These are phyloP conservation scores for Polia nebulosa DNA, from an alignment of 2,888 invertebrate species.

Conservation along the genomic window DNA sequence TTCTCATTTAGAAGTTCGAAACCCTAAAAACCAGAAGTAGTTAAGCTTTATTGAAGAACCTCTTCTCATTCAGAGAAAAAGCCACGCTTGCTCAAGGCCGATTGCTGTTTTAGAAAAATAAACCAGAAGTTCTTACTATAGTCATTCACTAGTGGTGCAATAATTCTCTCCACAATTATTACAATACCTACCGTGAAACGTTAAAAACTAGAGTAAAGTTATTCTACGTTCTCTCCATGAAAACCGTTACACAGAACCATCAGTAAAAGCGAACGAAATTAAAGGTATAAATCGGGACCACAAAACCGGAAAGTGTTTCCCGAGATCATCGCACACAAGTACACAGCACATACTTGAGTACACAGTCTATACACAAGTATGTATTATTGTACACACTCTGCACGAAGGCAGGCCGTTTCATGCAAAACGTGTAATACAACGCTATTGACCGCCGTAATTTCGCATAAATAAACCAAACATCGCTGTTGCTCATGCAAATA, in stretches of 20 bases:
- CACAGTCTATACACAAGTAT: neutral
- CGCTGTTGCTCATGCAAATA: constrained; percentile 59
- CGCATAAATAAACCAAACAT: constrained; percentile 62
- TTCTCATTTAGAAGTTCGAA: no score
- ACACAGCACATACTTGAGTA: constrained; percentile 4
- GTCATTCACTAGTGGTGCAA: neutral
- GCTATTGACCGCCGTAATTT: constrained; percentile 62
- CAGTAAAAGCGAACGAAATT: constrained; percentile 38
- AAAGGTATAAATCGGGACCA: constrained; percentile 45
- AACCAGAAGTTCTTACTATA: neutral
- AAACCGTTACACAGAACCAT: constrained; percentile 20
- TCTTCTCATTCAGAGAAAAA: neutral
- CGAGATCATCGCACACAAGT: constrained; percentile 37
- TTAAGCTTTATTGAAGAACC: no score
- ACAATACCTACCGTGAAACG: neutral
- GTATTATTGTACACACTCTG: constrained; percentile 12
- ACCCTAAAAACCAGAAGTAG: no score
- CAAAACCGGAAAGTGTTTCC: constrained; percentile 33
- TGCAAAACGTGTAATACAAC: constrained; percentile 47
- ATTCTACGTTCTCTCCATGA: constrained; percentile 15
- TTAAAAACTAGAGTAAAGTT: constrained; percentile 4
- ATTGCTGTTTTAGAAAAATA: neutral
- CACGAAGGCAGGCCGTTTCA: constrained; percentile 39
- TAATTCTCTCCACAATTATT: neutral
- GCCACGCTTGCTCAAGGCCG: neutral